Percentiles rank a stretch among this genome's conserved stretches.
These are phyloP conservation scores for Ips typographus DNA, from an alignment of 1,140 invertebrate genomes.

Conservation along the genomic window DNA sequence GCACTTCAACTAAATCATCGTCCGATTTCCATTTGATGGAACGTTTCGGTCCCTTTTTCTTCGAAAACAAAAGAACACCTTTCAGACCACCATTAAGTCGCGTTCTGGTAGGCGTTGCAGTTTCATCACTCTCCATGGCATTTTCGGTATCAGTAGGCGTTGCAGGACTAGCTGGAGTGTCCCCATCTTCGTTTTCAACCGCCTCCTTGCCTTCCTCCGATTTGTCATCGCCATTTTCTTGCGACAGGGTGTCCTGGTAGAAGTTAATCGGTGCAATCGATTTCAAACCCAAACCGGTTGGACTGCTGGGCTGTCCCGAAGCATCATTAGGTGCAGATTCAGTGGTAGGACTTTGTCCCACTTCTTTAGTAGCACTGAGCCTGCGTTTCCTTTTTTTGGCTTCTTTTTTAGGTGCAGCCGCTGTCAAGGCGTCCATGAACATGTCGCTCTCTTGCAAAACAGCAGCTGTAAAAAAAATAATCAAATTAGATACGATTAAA, in stretches of 20 bases:
- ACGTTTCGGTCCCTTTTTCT: conserved; percentile 75
- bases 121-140: conserved; percentile 20
- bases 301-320: conserved; percentile 44
- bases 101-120: conserved; percentile 2
- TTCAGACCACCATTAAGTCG: conserved; percentile 38
- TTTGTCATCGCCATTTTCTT: conserved; percentile 52
- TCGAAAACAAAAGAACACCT: conserved; percentile 46
- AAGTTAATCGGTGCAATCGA: conserved; percentile 71
- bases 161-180: conserved; percentile 33
- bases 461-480: conserved; percentile 62
- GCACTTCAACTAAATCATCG: conserved; percentile 74
- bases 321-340: conserved; percentile 40
- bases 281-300: conserved; percentile 49
- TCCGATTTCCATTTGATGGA: conserved; percentile 81
- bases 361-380: conserved; percentile 65
- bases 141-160: conserved; percentile 35
- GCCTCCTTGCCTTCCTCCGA: conserved; percentile 54
- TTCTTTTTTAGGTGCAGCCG: conserved; percentile 71
- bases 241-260: conserved; percentile 85
- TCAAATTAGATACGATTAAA: conserved; percentile 11
- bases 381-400: conserved; percentile 75
- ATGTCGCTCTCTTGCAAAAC: conserved; percentile 85
- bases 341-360: conserved; percentile 49
- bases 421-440: conserved; percentile 87
- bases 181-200: conserved; percentile 47